phyloP scores from a whole-genome alignment of 2,797 vertebrate genomes.

The Dromococcyx pavoninus region DNA sequence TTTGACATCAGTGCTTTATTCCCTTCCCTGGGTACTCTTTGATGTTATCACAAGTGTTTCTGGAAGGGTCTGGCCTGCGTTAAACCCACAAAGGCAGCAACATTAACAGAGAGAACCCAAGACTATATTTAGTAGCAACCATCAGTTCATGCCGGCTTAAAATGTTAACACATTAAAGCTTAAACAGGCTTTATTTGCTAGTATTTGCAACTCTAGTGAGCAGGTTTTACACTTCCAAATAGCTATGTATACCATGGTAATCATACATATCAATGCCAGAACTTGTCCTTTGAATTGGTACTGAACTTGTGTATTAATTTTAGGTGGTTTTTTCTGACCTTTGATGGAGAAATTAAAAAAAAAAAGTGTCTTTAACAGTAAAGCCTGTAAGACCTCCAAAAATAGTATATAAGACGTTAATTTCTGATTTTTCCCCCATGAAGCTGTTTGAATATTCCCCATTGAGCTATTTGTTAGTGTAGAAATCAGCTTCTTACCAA shows the following conservation, averaged over 20 bases:
- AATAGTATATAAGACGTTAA: neutral
- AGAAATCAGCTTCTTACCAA: conserved; percentile 7
- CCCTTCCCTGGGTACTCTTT: neutral
- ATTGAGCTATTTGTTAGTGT: neutral
- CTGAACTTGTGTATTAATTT: neutral
- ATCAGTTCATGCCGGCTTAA: neutral
- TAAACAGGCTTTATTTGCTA: conserved; percentile 37
- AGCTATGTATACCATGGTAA: neutral
- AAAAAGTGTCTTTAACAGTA: neutral
- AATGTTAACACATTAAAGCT: conserved; percentile 1
- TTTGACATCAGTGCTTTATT: neutral
- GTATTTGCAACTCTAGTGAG: neutral
- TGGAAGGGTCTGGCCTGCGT: neutral
- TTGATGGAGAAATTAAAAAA: neutral
- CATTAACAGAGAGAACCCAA: neutral
- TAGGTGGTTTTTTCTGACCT: neutral
- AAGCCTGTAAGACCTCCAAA: neutral
- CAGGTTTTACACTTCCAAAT: conserved; percentile 2
- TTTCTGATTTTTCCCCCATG: neutral
- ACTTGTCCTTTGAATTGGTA: neutral
- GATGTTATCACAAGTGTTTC: neutral
- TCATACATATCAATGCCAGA: neutral
- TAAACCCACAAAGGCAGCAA: neutral
- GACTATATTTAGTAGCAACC: neutral
- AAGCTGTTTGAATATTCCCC: neutral